A percentile compares a stretch with the other conserved stretches of the same genome.
phyloP scores from a whole-genome alignment of 2,113 vertebrate species.

The Sterrhoptilus dennistouni region DNA sequence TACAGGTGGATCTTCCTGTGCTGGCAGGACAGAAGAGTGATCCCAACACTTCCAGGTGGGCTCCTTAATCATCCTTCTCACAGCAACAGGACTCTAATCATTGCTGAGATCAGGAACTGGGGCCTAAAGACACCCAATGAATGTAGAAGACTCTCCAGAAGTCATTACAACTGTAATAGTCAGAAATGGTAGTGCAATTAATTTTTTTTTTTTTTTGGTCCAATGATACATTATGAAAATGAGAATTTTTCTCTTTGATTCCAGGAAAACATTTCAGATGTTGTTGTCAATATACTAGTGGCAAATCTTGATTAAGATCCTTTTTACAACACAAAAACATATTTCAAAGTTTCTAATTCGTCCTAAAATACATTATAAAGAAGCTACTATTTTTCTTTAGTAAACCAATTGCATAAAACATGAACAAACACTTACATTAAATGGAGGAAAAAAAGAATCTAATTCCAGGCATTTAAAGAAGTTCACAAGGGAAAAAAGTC shows the following conservation, averaged over 20 bases:
- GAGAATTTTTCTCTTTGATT: slow-evolving; percentile 55
- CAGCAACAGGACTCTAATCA: neutral
- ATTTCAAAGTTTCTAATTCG: slow-evolving; percentile 57
- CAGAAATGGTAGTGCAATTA: slow-evolving; percentile 15
- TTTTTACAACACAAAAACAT: slow-evolving; percentile 32
- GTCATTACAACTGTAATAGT: neutral
- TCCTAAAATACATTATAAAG: slow-evolving; percentile 24
- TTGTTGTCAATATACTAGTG: slow-evolving; percentile 19
- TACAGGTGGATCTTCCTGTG: neutral
- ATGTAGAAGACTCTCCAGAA: neutral
- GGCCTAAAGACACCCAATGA: neutral
- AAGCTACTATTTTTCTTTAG: slow-evolving; percentile 51
- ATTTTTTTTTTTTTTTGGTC: neutral
- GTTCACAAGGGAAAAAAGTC: neutral
- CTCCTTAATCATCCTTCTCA: neutral
- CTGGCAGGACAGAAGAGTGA: neutral
- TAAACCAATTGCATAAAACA: slow-evolving; percentile 3
- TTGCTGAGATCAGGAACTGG: neutral
- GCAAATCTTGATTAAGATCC: slow-evolving; percentile 41
- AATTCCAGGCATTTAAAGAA: neutral
- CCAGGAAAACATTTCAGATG: slow-evolving; percentile 61
- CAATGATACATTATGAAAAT: slow-evolving; percentile 50
- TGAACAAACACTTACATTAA: neutral
- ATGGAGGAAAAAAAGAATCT: neutral
- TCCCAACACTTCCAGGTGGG: neutral